A percentile compares a stretch with the other conserved stretches of the same genome.
These are phyloP conservation scores for Takifugu ocellatus DNA, from an alignment of 2,797 vertebrate species.

Conservation along the genomic window DNA sequence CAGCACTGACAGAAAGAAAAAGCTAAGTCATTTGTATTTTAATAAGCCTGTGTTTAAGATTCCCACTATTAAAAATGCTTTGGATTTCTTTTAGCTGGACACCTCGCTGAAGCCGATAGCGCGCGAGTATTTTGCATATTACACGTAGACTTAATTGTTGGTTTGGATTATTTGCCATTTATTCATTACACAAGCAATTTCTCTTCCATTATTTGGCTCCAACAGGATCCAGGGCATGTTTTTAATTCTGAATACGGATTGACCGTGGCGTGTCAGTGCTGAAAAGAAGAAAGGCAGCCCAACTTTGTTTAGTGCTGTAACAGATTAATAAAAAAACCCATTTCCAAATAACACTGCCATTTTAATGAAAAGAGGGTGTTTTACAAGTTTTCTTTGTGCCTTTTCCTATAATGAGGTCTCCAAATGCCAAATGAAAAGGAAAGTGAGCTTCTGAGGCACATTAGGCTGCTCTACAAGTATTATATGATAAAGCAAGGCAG, in stretches of 20 bases:
- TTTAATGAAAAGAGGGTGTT: constrained; percentile 68
- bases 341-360: constrained; percentile 63
- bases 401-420: constrained; percentile 40
- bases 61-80: constrained; percentile 4
- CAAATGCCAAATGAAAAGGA: constrained; percentile 55
- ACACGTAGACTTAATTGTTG: constrained; percentile 66
- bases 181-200: constrained; percentile 74
- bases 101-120: constrained; percentile 51
- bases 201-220: constrained; percentile 70
- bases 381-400: constrained; percentile 53
- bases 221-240: constrained; percentile 69
- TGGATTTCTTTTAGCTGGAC: constrained; percentile 52
- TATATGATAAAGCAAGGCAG: constrained; percentile 41
- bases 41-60: not conserved
- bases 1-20: constrained; percentile 1
- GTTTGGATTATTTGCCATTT: constrained; percentile 74
- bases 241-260: constrained; percentile 70
- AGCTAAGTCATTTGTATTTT: not conserved
- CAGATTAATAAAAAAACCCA: constrained; percentile 65
- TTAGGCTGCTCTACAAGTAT: constrained; percentile 46
- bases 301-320: constrained; percentile 50
- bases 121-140: constrained; percentile 61
- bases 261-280: constrained; percentile 70
- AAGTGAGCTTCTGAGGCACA: constrained; percentile 40
- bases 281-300: constrained; percentile 52